Evolutionary conservation across 1,140 invertebrate species (phyloP).

Genomic region (Leucophenga varia): DNA sequence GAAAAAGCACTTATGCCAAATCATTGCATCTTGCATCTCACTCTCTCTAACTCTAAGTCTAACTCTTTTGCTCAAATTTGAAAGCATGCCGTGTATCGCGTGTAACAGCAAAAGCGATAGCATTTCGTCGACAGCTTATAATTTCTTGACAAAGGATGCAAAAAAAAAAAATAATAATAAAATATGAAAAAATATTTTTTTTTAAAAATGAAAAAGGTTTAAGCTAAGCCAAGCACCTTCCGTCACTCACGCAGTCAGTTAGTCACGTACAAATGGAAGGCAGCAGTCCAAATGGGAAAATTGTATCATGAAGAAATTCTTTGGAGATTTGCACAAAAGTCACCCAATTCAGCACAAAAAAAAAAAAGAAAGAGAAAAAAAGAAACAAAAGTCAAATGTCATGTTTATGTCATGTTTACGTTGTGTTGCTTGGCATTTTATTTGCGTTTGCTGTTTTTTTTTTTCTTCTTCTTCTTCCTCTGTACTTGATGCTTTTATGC

Average conservation of each 20-base stretch:
- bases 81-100: conserved; percentile 38
- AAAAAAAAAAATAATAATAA: background rate
- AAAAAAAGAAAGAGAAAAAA: conserved; percentile 13
- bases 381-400: conserved; percentile 46
- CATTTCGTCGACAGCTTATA: conserved; percentile 31
- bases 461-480: conserved; percentile 17
- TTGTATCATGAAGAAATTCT: no score
- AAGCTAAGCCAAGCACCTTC: no score
- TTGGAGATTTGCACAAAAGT: no score
- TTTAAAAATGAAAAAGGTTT: no score
- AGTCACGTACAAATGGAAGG: no score
- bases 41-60: no score
- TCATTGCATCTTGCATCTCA: background rate
- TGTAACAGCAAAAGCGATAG: no score
- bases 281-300: no score
- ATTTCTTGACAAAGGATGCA: conserved; percentile 53
- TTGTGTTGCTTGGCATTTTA: background rate
- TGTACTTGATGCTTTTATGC: conserved; percentile 15
- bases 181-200: conserved; percentile 1
- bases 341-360: conserved; percentile 9
- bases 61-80: no score
- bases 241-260: no score
- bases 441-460: conserved; percentile 10
- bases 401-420: conserved; percentile 53
- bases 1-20: no score